Evolutionary conservation across 2,113 vertebrate genomes (phyloP), one percentile per base, ranked within the genome.

Genomic region (Beaufortia kweichowensis): DNA sequence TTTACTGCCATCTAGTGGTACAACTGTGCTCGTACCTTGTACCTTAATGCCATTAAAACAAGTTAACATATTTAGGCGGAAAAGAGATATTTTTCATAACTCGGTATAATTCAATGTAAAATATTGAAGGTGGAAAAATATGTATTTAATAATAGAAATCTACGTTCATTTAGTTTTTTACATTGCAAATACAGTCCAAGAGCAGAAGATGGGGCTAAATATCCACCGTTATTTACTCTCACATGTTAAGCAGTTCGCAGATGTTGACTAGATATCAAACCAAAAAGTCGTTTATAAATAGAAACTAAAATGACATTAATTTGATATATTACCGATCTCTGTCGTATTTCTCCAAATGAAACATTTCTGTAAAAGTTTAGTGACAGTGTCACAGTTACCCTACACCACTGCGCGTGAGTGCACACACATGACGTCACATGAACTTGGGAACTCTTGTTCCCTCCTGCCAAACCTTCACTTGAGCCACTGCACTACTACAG

Each of bases 361-460:
- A 21, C 19, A n/a, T 21, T 14, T 46, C 48, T n/a, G 15, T 46
- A 14, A 46, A 19, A 17, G 19, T 53, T 8, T 6, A 53, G 7
- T 53, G 10, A 14, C 10, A 11, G 11, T 10, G 3, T 23, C 11
- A 14, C 10, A 63, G 33, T 24, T 65, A 12, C 15, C n/a, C 12
- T 12, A 39, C 41, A 14, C 41, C 11, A 12, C 6, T n/a, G 26
- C 17, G 9, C 17, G 7, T 46, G 7, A 50, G 41, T 28, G 41
- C 64, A 31, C 43, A 31, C 31, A 43, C 43, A 50, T 50, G 65
- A 68, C 65, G 65, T 68, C 65, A 68, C 43, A n/a, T 68, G 65
- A 68, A 68, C 65, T 67, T 68, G 65, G 65, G 43, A 12, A 48
- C 65, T 14, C 43, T 29, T 50, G 59, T 29, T 23, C 63, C 24